phyloP scores from a whole-genome alignment of 2,113 vertebrate species.

The Acinonyx jubatus region DNA sequence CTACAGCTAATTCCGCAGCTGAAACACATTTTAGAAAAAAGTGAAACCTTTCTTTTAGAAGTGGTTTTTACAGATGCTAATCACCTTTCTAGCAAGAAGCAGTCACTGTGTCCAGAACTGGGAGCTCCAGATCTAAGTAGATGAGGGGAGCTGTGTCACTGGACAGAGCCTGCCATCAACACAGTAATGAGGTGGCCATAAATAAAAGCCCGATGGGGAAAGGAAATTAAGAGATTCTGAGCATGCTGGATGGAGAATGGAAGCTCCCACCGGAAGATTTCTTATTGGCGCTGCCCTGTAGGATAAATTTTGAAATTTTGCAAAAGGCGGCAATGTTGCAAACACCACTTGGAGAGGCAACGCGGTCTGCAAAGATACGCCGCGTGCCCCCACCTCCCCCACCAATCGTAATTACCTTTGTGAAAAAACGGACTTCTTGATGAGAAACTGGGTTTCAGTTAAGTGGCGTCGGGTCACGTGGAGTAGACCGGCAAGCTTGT shows the following conservation, averaged over 20 bases:
- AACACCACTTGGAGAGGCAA: background rate
- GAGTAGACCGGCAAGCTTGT: too few relatives aligned
- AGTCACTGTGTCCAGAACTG: background rate
- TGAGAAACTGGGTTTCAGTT: background rate
- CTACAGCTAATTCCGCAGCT: background rate
- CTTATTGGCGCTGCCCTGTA: background rate
- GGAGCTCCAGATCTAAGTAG: background rate
- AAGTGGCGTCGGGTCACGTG: background rate
- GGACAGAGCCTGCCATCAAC: background rate
- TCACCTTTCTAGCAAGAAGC: background rate
- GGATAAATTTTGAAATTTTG: background rate
- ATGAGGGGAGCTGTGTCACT: background rate
- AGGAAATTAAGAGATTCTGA: background rate
- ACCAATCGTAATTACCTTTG: background rate
- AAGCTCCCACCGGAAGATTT: background rate
- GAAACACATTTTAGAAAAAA: background rate
- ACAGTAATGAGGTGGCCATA: background rate
- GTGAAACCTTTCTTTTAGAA: background rate
- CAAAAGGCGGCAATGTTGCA: background rate
- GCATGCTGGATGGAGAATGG: background rate
- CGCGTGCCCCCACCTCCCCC: accelerated
- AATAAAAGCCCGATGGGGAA: background rate
- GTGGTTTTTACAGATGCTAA: background rate
- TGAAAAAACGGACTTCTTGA: background rate
- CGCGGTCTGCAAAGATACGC: background rate